Conservation (phyloP, 1,140 invertebrate genomes). For the Centruroides vittatus region DNA sequence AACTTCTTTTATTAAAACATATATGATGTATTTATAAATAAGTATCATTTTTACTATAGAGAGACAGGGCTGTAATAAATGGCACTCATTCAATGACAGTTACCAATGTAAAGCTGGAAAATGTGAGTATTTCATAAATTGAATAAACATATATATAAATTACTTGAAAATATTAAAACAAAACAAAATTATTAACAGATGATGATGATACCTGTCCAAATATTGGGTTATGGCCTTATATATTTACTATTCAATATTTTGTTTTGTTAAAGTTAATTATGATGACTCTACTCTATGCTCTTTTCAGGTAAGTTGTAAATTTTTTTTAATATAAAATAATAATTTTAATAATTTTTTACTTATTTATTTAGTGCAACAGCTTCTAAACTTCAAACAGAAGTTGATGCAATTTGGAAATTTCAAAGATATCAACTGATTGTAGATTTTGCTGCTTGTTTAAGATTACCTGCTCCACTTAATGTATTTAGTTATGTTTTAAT, state of each 20-base stretch:
- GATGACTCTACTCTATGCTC: slow-evolving; percentile 32
- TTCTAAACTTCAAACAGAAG: slow-evolving; percentile 24
- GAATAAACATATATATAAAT: too few relatives aligned
- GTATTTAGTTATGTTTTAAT: slow-evolving; percentile 22
- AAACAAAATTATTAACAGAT: slow-evolving; percentile 8
- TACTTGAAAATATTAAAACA: too few relatives aligned
- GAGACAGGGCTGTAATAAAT: too few relatives aligned
- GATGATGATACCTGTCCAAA: slow-evolving; percentile 24
- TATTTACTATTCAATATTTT: slow-evolving; percentile 31
- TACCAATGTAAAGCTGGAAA: too few relatives aligned
- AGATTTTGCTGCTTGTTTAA: slow-evolving; percentile 29
- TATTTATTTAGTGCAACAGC: slow-evolving; percentile 25
- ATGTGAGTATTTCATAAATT: too few relatives aligned
- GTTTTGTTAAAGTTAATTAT: slow-evolving; percentile 31
- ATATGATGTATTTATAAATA: too few relatives aligned
- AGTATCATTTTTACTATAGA: too few relatives aligned
- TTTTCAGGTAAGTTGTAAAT: slow-evolving; percentile 29
- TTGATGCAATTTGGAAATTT: slow-evolving; percentile 31
- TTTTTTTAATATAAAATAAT: neutral
- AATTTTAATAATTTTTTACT: neutral
- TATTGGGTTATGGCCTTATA: slow-evolving; percentile 27
- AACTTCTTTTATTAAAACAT: too few relatives aligned
- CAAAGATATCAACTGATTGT: slow-evolving; percentile 31
- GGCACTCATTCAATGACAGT: too few relatives aligned
- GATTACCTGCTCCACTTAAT: slow-evolving; percentile 24